Conservation (phyloP, 1,140 invertebrate species). For the Penaeus chinensis region DNA sequence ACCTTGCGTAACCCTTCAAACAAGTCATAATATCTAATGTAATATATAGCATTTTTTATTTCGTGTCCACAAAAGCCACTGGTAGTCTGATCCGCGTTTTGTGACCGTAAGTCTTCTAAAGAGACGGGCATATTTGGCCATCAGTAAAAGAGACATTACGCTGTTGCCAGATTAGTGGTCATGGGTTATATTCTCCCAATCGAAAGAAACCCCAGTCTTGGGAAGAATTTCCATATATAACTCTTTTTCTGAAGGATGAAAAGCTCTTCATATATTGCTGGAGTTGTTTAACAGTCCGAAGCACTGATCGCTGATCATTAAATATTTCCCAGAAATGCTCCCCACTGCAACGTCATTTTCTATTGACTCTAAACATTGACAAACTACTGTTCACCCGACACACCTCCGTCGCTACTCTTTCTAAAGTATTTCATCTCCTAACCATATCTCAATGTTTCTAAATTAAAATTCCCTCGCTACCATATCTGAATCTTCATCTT, state of each 20-base stretch:
- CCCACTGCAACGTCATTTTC: slow-evolving; percentile 33
- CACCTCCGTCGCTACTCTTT: background rate
- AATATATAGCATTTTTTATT: slow-evolving; percentile 45
- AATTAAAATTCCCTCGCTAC: too few relatives aligned
- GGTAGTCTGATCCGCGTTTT: slow-evolving; percentile 46
- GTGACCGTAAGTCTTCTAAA: slow-evolving; percentile 39
- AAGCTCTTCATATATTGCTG: background rate
- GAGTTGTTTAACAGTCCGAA: background rate
- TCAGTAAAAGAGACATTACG: slow-evolving; percentile 54
- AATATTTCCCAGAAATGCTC: slow-evolving; percentile 16
- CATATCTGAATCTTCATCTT: too few relatives aligned
- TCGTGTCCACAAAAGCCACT: slow-evolving; percentile 34
- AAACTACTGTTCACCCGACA: slow-evolving; percentile 39
- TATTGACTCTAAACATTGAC: slow-evolving; percentile 44
- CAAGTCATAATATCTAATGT: background rate
- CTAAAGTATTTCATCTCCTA: background rate
- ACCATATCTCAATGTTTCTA: background rate
- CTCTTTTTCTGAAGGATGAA: background rate
- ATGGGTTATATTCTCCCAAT: background rate
- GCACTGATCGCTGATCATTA: slow-evolving; percentile 7
- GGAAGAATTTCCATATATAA: too few relatives aligned
- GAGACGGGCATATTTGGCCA: slow-evolving; percentile 44
- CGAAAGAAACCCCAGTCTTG: background rate
- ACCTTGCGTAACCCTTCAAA: too few relatives aligned
- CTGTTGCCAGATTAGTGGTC: slow-evolving; percentile 27